phyloP scores from a whole-genome alignment of 2,113 vertebrate genomes.

The Phylloscopus trochiloides region DNA sequence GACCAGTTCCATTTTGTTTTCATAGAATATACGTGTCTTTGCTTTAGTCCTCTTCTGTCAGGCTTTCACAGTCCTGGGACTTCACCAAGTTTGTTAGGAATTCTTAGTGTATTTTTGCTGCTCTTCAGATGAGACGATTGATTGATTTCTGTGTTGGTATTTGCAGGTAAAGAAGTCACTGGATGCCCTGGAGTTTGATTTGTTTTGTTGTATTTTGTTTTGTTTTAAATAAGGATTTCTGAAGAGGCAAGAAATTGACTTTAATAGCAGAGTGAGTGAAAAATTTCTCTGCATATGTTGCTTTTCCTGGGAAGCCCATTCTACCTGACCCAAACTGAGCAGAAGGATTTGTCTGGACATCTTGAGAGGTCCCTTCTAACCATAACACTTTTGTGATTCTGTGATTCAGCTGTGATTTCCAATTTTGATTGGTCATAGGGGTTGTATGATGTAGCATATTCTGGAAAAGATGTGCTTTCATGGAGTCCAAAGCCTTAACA shows the following conservation, averaged over 20 bases:
- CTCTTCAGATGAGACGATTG: neutral
- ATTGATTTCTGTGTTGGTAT: neutral
- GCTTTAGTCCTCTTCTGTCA: neutral
- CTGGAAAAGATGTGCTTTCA: neutral
- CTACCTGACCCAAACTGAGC: neutral
- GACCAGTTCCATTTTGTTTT: neutral
- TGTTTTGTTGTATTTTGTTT: neutral
- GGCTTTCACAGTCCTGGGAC: neutral
- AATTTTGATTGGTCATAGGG: neutral
- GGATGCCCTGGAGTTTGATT: neutral
- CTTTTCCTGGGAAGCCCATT: neutral
- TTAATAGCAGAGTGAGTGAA: neutral
- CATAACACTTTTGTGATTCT: neutral
- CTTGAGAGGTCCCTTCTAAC: neutral
- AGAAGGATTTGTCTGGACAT: neutral
- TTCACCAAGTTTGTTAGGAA: neutral
- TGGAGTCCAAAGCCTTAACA: neutral
- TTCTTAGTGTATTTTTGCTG: neutral
- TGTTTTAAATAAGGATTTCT: neutral
- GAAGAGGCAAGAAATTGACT: neutral
- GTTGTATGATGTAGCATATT: neutral
- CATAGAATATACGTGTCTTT: neutral
- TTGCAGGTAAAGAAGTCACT: neutral
- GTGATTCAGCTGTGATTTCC: neutral
- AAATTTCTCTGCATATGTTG: neutral